phyloP scores from a whole-genome alignment of 1,140 invertebrate genomes.

The Parapsyche elsis region DNA sequence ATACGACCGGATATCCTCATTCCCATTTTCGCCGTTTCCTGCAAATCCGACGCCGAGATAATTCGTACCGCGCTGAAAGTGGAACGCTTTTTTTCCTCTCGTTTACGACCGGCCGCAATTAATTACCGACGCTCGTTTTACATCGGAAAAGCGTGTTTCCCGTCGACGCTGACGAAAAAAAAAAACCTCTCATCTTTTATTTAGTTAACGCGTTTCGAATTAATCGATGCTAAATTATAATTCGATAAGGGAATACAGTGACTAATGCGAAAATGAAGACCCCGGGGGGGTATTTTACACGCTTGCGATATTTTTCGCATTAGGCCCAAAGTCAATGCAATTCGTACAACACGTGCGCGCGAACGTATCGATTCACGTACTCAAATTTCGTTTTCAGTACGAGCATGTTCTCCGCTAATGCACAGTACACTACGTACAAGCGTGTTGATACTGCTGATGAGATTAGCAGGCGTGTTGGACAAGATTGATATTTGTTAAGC shows the following conservation, averaged over 20 bases:
- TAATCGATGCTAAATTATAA: no score
- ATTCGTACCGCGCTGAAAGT: not conserved
- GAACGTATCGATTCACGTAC: no score
- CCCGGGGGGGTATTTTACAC: no score
- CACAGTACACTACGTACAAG: not conserved
- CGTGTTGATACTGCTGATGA: slow-evolving; percentile 14
- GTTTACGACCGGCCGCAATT: not conserved
- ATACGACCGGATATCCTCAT: slow-evolving; percentile 1
- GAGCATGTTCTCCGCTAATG: not conserved
- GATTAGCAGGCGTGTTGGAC: slow-evolving; percentile 27
- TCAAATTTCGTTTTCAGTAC: not conserved
- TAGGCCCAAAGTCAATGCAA: no score
- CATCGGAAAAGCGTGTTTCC: not conserved
- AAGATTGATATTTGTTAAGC: slow-evolving; percentile 36
- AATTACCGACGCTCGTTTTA: not conserved
- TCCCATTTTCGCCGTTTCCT: not conserved
- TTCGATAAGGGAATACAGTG: no score
- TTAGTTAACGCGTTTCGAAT: no score
- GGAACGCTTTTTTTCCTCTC: not conserved
- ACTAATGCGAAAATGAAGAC: no score
- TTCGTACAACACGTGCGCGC: no score
- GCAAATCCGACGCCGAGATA: not conserved
- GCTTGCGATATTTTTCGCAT: no score
- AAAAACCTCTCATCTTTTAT: not conserved
- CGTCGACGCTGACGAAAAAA: not conserved